A percentile compares a stretch with the other conserved stretches of the same genome.
phyloP scores from a whole-genome alignment of 2,888 invertebrate genomes.

The Sipha maydis region DNA sequence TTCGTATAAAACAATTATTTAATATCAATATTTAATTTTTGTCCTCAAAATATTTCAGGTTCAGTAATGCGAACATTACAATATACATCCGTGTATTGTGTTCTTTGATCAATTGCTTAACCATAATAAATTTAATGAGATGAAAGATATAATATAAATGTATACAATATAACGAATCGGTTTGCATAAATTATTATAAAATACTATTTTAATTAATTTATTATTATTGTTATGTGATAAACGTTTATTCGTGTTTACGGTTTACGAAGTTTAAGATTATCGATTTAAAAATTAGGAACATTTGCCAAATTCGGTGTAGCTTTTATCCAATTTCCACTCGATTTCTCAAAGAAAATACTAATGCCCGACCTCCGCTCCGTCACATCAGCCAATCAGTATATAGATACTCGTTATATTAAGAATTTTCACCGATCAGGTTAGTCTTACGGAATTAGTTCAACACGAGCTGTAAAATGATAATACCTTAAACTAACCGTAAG shows the following conservation, averaged over 20 bases:
- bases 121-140: no score
- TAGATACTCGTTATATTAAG: neutral
- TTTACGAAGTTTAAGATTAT: slow-evolving; percentile 10
- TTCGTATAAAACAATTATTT: no score
- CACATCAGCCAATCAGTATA: neutral
- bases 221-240: neutral
- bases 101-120: no score
- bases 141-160: no score
- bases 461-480: neutral
- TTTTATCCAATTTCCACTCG: slow-evolving; percentile 54
- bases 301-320: slow-evolving; percentile 21
- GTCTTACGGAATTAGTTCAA: neutral
- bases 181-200: neutral
- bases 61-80: no score
- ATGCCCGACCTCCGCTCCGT: neutral
- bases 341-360: slow-evolving; percentile 48
- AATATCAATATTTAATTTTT: no score
- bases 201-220: neutral
- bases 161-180: no score
- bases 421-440: neutral
- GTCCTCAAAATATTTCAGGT: no score
- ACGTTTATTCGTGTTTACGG: neutral
- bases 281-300: slow-evolving; percentile 21
- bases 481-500: neutral
- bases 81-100: no score